Conservation (phyloP, 2,113 vertebrate genomes). For the Cromileptes altivelis region DNA sequence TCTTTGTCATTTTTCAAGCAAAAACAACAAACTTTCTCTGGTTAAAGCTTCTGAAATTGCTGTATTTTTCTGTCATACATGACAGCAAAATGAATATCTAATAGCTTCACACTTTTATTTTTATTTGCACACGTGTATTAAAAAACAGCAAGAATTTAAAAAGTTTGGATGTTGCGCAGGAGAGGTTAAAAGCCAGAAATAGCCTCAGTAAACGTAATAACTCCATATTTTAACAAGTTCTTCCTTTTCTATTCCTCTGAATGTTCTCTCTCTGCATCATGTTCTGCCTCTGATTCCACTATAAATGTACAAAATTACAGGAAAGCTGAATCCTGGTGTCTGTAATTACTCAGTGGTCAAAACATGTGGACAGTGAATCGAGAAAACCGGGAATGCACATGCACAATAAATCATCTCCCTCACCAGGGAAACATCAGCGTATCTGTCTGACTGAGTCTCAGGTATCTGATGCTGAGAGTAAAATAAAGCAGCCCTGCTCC, state of each 20-base stretch:
- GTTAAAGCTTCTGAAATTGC: background rate
- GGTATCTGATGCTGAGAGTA: constrained; percentile 5
- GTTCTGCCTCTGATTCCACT: background rate
- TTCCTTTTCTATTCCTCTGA: too few relatives aligned
- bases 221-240: too few relatives aligned
- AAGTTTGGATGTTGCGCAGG: too few relatives aligned
- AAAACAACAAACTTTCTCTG: background rate
- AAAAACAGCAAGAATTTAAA: too few relatives aligned
- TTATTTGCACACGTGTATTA: too few relatives aligned
- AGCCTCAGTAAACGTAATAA: too few relatives aligned
- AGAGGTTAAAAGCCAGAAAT: too few relatives aligned
- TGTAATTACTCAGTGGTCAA: background rate
- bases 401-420: background rate
- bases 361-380: background rate
- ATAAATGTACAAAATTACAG: background rate
- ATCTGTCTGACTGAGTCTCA: background rate
- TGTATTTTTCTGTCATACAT: too few relatives aligned
- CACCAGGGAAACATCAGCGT: background rate
- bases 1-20: background rate
- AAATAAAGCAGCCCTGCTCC: background rate
- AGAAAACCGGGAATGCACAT: background rate
- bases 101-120: too few relatives aligned
- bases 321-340: background rate
- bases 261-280: background rate
- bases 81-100: too few relatives aligned